Conservation (phyloP, 2,888 invertebrate genomes). For the Cryptocheilus praepositus region DNA sequence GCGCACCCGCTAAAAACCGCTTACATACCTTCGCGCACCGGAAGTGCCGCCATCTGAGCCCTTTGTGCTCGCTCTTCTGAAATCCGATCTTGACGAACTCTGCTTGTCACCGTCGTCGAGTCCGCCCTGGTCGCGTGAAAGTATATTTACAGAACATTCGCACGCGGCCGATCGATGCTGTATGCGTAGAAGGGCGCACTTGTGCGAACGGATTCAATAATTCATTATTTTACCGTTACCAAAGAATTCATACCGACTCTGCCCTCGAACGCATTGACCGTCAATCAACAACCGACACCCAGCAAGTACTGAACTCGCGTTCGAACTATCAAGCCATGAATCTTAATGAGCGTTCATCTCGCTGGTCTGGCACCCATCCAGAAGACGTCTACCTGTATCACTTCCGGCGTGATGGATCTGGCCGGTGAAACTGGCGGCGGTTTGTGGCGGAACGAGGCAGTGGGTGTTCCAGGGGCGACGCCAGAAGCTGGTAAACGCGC, state of each 20-base stretch:
- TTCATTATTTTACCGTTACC: not conserved
- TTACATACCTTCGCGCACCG: constrained; percentile 55
- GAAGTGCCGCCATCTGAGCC: constrained; percentile 58
- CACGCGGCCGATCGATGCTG: not conserved
- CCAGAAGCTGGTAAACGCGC: constrained; percentile 32
- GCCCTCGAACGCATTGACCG: not conserved
- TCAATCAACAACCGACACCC: too few species aligned
- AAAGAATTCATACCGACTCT: not conserved
- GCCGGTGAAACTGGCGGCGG: constrained; percentile 64
- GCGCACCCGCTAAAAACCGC: not conserved
- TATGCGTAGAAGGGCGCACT: not conserved
- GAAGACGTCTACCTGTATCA: constrained; percentile 70
- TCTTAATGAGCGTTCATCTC: not conserved
- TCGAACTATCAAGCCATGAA: not conserved
- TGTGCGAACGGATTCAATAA: not conserved
- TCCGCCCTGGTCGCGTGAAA: constrained; percentile 33
- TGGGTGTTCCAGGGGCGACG: constrained; percentile 39
- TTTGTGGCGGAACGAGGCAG: constrained; percentile 51
- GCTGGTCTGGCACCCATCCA: constrained; percentile 25
- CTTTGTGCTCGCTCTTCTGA: constrained; percentile 51
- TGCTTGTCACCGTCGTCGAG: constrained; percentile 40
- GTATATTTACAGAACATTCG: constrained; percentile 9
- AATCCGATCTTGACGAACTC: constrained; percentile 49
- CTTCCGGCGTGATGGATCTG: constrained; percentile 73
- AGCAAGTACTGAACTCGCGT: too few species aligned